A percentile compares a stretch with the other conserved stretches of the same genome.
phyloP scores from a whole-genome alignment of 2,888 invertebrate species.

The Flabesymbios commensalis region DNA sequence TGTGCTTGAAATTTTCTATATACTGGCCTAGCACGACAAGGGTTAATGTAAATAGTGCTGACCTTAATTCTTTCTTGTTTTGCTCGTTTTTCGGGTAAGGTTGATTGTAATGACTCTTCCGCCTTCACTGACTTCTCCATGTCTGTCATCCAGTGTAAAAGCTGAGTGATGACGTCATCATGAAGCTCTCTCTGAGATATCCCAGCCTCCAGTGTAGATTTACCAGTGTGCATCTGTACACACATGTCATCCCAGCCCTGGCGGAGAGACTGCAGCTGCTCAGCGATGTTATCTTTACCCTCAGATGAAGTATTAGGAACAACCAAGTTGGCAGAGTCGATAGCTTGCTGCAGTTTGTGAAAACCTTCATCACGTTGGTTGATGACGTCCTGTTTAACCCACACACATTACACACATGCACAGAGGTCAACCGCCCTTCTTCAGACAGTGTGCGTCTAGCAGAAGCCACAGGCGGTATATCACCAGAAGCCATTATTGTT shows the following conservation, averaged over 20 bases:
- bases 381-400: constrained; percentile 50
- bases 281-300: constrained; percentile 84
- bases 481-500: too few species aligned
- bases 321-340: constrained; percentile 52
- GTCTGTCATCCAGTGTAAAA: constrained; percentile 78
- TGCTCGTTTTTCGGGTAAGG: constrained; percentile 29
- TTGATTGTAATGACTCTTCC: constrained; percentile 70
- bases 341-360: constrained; percentile 46
- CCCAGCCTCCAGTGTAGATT: constrained; percentile 79
- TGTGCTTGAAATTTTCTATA: too few species aligned
- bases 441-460: too few species aligned
- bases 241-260: constrained; percentile 85
- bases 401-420: too few species aligned
- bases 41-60: too few species aligned
- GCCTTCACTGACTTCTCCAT: constrained; percentile 79
- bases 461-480: too few species aligned
- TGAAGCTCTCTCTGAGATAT: constrained; percentile 92
- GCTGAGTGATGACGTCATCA: constrained; percentile 80
- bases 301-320: constrained; percentile 85
- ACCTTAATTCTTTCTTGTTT: constrained; percentile 46
- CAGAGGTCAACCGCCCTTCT: too few species aligned
- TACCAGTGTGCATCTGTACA: constrained; percentile 73
- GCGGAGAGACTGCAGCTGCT: constrained; percentile 78
- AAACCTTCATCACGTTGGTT: constrained; percentile 42
- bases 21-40: too few species aligned